These are phyloP conservation scores for Arvicanthis niloticus DNA, from an alignment of 2,113 vertebrate genomes.

Conservation along the genomic window DNA sequence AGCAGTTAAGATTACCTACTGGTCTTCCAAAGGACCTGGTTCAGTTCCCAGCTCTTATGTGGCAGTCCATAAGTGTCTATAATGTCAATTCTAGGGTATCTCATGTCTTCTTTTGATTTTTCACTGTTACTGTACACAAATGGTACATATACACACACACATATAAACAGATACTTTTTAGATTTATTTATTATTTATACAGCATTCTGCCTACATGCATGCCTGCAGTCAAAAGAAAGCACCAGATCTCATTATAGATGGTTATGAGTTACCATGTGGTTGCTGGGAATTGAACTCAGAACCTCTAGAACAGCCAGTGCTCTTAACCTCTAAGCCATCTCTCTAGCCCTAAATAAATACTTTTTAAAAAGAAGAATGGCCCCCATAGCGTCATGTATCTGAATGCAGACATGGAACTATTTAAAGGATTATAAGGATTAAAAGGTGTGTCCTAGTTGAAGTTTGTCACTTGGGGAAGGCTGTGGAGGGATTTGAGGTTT, in stretches of 20 bases:
- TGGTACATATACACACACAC: neutral
- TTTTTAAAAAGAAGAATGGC: neutral
- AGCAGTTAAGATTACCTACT: neutral
- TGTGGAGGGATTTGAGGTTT: neutral
- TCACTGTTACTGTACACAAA: neutral
- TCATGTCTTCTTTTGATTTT: neutral
- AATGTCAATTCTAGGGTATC: neutral
- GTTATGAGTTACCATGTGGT: too few relatives aligned
- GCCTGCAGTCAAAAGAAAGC: too few relatives aligned
- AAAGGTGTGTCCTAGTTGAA: neutral
- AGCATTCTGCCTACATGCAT: too few relatives aligned
- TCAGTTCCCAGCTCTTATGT: neutral
- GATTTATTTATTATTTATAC: too few relatives aligned
- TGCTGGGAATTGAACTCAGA: too few relatives aligned
- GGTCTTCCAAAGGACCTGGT: neutral
- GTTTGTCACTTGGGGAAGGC: neutral
- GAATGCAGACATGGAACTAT: neutral
- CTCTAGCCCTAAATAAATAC: neutral
- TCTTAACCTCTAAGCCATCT: too few relatives aligned
- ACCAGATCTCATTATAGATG: too few relatives aligned
- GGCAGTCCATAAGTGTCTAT: neutral
- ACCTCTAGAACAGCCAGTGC: too few relatives aligned
- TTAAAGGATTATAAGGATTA: neutral
- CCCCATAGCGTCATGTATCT: neutral
- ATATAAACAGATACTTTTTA: neutral